Percentiles rank a stretch among this genome's conserved stretches.
Evolutionary conservation across 2,888 invertebrate species (phyloP).

Genomic region (Margaritifera margaritifera): DNA sequence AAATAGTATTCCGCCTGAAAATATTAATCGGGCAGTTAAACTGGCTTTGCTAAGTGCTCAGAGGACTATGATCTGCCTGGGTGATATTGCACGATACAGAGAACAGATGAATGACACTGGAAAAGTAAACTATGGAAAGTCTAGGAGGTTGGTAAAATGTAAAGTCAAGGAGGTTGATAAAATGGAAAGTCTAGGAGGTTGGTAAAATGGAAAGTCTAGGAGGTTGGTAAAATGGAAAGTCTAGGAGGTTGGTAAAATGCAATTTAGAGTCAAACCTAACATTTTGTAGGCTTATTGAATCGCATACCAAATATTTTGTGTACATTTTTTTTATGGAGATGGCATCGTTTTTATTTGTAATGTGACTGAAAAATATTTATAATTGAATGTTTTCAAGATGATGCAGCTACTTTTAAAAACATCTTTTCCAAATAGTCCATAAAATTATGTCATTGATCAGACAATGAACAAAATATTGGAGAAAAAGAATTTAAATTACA

Average conservation of each 20-base stretch:
- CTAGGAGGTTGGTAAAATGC: constrained; percentile 77
- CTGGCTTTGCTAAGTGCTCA: constrained; percentile 90
- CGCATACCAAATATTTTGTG: too few species aligned
- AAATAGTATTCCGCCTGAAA: constrained; percentile 71
- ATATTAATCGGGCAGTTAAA: constrained; percentile 78
- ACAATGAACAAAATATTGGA: too few species aligned
- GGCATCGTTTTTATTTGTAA: too few species aligned
- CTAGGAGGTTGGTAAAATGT: constrained; percentile 77
- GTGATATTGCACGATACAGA: constrained; percentile 93
- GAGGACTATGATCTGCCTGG: constrained; percentile 89
- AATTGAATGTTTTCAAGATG: too few species aligned
- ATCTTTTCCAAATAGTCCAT: too few species aligned
- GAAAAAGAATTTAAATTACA: too few species aligned
- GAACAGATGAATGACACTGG: constrained; percentile 85
- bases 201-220: constrained; percentile 80
- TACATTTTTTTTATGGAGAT: too few species aligned
- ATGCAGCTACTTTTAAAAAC: too few species aligned
- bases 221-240: constrained; percentile 80
- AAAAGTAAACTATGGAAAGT: constrained; percentile 83
- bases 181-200: constrained; percentile 83
- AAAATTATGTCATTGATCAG: too few species aligned
- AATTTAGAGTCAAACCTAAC: too few species aligned
- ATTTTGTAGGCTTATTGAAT: too few species aligned
- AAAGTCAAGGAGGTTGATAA: constrained; percentile 79
- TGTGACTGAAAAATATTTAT: too few species aligned